Conservation (phyloP, 2,113 vertebrate species). For the Taurulus bubalis region DNA sequence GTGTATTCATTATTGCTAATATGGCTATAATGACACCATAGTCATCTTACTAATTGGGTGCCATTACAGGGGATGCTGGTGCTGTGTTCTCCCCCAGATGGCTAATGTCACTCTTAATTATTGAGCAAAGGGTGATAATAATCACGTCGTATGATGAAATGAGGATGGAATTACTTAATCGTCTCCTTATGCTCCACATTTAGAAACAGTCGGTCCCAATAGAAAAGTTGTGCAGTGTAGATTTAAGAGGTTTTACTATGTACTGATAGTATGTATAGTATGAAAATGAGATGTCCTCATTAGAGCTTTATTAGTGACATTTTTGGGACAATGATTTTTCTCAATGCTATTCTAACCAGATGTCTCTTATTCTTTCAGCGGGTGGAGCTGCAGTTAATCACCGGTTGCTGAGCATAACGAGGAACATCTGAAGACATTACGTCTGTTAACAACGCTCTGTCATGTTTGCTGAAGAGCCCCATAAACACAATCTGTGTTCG, state of each 20-base stretch:
- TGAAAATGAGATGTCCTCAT: not conserved
- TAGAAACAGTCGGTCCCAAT: not conserved
- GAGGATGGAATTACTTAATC: constrained; percentile 38
- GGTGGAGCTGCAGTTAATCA: not conserved
- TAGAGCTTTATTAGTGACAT: not conserved
- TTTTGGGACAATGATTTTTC: not conserved
- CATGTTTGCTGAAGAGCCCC: constrained; percentile 18
- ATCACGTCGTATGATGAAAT: constrained; percentile 27
- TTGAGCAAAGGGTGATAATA: constrained; percentile 35
- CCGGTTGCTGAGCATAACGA: not conserved
- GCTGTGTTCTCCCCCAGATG: constrained; percentile 48
- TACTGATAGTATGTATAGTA: constrained; percentile 8
- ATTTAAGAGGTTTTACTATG: not conserved
- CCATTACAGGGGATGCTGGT: constrained; percentile 61
- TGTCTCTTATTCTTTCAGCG: constrained; percentile 69
- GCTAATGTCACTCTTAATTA: constrained; percentile 58
- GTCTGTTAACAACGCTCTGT: not conserved
- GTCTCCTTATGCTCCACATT: constrained; percentile 31
- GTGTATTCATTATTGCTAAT: constrained; percentile 72
- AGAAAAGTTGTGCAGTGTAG: not conserved
- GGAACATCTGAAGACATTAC: constrained; percentile 14
- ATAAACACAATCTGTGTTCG: not conserved
- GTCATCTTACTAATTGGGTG: constrained; percentile 70
- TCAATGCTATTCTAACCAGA: constrained; percentile 31
- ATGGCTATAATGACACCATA: constrained; percentile 64